Base-by-base conservation (phyloP, 2,888 invertebrate species). In the Pegoplata infirma region DNA sequence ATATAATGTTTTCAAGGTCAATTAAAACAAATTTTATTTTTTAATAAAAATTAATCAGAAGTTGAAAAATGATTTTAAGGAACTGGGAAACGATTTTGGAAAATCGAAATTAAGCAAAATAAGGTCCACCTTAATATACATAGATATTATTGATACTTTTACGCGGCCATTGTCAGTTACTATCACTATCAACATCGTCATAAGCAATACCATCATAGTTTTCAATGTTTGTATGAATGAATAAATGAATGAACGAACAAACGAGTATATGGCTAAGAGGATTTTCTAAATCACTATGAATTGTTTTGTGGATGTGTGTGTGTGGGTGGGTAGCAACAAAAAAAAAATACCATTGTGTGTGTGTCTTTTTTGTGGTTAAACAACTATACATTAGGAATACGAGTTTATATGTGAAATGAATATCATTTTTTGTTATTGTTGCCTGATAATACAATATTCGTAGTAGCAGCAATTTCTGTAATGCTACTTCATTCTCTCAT, bases 81-180 rank as follows among this genome's bases (percentile, higher is more conserved):
- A n/a, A n/a, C n/a, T n/a, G n/a, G n/a, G n/a, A n/a, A n/a, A n/a
- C n/a, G n/a, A n/a, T n/a, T n/a, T n/a, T n/a, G n/a, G n/a, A n/a
- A n/a, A n/a, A n/a, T n/a, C n/a, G n/a, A n/a, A n/a, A n/a, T n/a
- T n/a, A n/a, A n/a, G n/a, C n/a, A n/a, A n/a, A n/a, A n/a, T n/a
- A n/a, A n/a, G n/a, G n/a, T n/a, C n/a, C n/a, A n/a, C n/a, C n/a
- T n/a, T n/a, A n/a, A n/a, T n/a, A n/a, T n/a, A n/a, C n/a, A n/a
- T n/a, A n/a, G n/a, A 14, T 36, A 71, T 72, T 72, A 72, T 72
- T 56, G 46, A 72, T 64, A 73, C 64, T 44, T 73, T 73, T 40
- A 73, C 64, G 64, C 56, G 63, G 56, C 56, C 28, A 73, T 73
- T 73, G 64, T 73, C 64, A 73, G 72, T 25, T 49, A 23, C 32